Base-by-base conservation (phyloP, 2,888 invertebrate species). In the Ethmia dodecea region DNA sequence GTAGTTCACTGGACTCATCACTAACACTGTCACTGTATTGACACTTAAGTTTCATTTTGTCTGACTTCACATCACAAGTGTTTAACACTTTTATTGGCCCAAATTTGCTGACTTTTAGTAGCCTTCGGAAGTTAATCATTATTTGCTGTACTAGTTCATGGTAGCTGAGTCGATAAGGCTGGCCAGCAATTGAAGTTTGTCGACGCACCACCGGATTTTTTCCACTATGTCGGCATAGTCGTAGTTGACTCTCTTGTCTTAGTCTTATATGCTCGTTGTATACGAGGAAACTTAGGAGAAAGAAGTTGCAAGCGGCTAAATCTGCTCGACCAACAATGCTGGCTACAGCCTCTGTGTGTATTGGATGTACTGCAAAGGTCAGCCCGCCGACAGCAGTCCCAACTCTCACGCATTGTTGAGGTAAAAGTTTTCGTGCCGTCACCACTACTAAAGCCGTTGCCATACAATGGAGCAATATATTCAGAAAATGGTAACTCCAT, bases 331-430 rank as follows among this genome's bases (percentile, higher is more conserved):
- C 99, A 9, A 99, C 98, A 31, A 97, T 90, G 13, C 97, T 97
- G 0, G 98, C 96, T 18, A 98, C 98, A 0, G 98, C 97, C 78
- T 99, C 99, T 3, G 96, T 95, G 84, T 98, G 98, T 55, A 99
- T 92, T 9, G 98, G 98, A 80, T 99, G 98, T 1, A 94, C 92
- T 18, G 98, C 97, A 71, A 99, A 99, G 25, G 96, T 88, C 5
- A 96, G 87, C 0, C 96, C 96, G 0, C 97, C 90, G 16, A 94
- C 89, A 33, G 90, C 88, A 31, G 92, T 89, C 20, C 93, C 93
- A 52, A 93, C 88, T 53, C 88, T 87, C 37, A 87, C 87, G 59
- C 88, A 89, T 42, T 88, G 83, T 29, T 86, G 80, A 34, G 93
- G 91, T 43, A 94, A 80, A 31, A 94, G 86, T 40, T 91, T 89